Percentiles rank a stretch among this genome's conserved stretches.
Conservation (phyloP, 2,888 invertebrate genomes). For the Lepas anatifera region DNA sequence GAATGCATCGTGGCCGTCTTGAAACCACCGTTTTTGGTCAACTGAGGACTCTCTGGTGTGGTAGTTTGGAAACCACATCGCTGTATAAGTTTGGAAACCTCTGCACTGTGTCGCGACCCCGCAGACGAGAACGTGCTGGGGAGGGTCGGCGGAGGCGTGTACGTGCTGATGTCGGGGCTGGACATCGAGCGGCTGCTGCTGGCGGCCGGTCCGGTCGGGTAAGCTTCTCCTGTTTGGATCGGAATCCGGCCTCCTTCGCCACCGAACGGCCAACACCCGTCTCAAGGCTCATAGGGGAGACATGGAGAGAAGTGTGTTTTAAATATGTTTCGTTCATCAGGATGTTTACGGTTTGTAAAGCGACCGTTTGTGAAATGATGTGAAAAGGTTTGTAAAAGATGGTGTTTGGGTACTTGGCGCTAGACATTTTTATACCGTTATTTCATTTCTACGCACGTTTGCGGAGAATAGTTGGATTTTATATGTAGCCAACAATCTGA, state of each 20-base stretch:
- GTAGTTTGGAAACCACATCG: no score
- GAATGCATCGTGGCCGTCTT: no score
- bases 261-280: no score
- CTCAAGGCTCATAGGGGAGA: no score
- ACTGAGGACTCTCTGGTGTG: no score
- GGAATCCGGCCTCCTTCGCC: no score
- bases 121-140: slow-evolving; percentile 71
- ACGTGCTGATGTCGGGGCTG: slow-evolving; percentile 92
- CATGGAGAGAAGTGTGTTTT: background rate
- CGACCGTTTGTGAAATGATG: background rate
- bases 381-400: background rate
- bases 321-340: background rate
- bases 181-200: slow-evolving; percentile 84
- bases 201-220: slow-evolving; percentile 84
- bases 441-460: background rate
- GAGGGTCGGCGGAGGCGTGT: slow-evolving; percentile 74
- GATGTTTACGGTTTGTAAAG: background rate
- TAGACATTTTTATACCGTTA: background rate
- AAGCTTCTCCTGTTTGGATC: no score
- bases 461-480: background rate
- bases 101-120: slow-evolving; percentile 22
- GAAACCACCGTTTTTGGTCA: no score
- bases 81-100: no score
- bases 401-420: background rate
- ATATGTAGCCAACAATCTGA: background rate